Evolutionary conservation across 2,888 invertebrate species (phyloP), one percentile per base, ranked within the genome.

Genomic region (Leuctra nigra): DNA sequence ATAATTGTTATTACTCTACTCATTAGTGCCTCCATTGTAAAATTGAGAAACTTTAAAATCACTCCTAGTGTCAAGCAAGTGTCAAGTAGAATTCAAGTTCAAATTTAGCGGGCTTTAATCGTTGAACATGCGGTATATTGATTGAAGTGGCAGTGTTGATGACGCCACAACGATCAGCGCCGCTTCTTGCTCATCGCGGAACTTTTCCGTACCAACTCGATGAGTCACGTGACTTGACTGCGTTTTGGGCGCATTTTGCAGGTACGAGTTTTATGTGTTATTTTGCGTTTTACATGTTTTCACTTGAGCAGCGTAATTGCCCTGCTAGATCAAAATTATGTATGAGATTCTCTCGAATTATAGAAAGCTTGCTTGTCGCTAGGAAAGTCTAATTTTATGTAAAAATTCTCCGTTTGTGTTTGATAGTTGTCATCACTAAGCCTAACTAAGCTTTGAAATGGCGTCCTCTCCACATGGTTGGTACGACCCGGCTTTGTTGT

Each of bases 201-300:
- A n/a, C 18, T 20, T 44, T 44, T 23, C 22, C 23, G 44, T 44
- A 44, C 44, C 22, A 44, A 20, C 56, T 56, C 56, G 53, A 55
- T 56, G 59, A 76, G 78, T 81, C 81, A 81, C 81, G 82, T 81
- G 82, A 80, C 75, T 75, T 77, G 77, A 78, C 78, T 80, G 80
- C 81, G 80, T 81, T 74, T 80, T 79, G 77, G 81, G 81, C 81
- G 80, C 80, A 79, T 79, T 80, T 79, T 79, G 71, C 80, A 81
- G 81, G 81, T 81, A 81, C 77, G 78, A 72, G 73, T 73, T 66
- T 68, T 69, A 67, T 65, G 65, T 70, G 68, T 68, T 68, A 69
- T 70, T 70, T 70, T 68, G 14, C 9, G 47, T 55, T 55, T 59
- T 44, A 39, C 46, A 25, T 53, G 50, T 24, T 48, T 55, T n/a